phyloP scores from a whole-genome alignment of 2,113 vertebrate species.

The Setophaga petechia region DNA sequence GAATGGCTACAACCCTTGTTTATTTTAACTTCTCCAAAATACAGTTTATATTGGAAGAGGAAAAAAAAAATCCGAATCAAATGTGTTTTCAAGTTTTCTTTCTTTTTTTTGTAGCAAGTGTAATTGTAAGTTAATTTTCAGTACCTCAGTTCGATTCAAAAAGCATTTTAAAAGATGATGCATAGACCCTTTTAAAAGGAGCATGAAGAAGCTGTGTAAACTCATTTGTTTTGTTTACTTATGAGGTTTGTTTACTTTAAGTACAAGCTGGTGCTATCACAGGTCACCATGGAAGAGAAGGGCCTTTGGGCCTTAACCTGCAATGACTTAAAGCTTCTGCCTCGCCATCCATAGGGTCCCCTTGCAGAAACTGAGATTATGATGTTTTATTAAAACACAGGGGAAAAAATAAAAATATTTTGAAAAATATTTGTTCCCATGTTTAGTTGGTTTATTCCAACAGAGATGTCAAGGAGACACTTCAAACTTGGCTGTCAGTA shows the following conservation, averaged over 20 bases:
- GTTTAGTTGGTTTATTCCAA: not conserved
- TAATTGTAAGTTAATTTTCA: not conserved
- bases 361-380: not conserved
- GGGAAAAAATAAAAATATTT: not conserved
- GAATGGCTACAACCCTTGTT: not conserved
- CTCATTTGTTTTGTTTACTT: not conserved
- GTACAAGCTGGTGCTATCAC: not conserved
- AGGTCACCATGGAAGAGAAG: not conserved
- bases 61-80: not conserved
- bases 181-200: not conserved
- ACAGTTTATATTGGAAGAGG: not conserved
- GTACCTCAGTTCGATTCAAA: not conserved
- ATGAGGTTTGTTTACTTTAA: not conserved
- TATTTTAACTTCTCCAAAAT: not conserved
- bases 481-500: not conserved
- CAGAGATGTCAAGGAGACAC: not conserved
- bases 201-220: not conserved
- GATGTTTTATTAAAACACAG: not conserved
- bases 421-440: not conserved
- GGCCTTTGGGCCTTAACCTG: not conserved
- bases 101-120: not conserved
- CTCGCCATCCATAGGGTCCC: not conserved
- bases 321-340: constrained; percentile 4
- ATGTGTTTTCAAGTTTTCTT: not conserved
- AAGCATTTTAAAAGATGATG: not conserved